phyloP scores from a whole-genome alignment of 2,113 vertebrate genomes.

The Pluvianellus socialis region DNA sequence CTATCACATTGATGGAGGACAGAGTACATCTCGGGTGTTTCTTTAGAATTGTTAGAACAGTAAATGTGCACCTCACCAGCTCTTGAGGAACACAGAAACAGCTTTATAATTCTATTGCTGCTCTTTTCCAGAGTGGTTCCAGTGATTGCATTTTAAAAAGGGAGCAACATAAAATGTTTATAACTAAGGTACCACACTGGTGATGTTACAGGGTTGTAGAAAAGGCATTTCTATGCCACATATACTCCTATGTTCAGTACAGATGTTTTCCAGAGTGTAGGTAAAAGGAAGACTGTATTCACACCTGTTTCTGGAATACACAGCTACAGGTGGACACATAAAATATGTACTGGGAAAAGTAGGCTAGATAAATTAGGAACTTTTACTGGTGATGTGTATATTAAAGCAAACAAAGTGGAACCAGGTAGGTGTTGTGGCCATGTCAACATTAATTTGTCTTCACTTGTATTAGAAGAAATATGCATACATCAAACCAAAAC shows the following conservation, averaged over 20 bases:
- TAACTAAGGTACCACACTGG: neutral
- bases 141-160: neutral
- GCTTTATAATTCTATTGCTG: neutral
- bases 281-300: neutral
- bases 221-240: neutral
- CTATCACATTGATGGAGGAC: neutral
- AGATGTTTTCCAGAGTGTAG: neutral
- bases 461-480: neutral
- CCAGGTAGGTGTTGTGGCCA: neutral
- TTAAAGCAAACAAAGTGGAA: neutral
- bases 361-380: neutral
- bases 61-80: neutral
- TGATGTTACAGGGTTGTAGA: neutral
- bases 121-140: neutral
- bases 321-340: neutral
- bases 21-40: neutral
- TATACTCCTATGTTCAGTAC: neutral
- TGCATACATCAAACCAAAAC: neutral
- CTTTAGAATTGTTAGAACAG: neutral
- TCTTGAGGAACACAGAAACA: neutral
- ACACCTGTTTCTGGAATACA: neutral
- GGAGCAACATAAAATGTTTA: neutral
- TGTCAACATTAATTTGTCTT: neutral
- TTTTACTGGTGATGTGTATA: neutral
- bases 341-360: neutral